Conservation (phyloP, 2,797 vertebrate species). For the Oreochromis grahami region DNA sequence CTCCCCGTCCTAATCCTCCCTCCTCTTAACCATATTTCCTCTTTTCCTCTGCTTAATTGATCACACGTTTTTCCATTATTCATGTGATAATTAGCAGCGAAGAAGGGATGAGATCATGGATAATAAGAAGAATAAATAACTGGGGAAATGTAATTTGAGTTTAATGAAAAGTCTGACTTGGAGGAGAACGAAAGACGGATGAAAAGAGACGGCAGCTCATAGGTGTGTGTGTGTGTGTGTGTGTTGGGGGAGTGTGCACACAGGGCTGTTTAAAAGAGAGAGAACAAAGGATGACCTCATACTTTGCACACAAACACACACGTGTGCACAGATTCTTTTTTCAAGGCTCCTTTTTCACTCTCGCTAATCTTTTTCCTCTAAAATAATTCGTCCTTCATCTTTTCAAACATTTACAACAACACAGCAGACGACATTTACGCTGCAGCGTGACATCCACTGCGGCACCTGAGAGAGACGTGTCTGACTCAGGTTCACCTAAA, state of each 20-base stretch:
- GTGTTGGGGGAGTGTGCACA: not conserved
- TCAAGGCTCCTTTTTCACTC: not conserved
- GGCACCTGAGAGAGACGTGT: not conserved
- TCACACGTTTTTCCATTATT: slow-evolving; percentile 72
- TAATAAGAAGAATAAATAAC: slow-evolving; percentile 78
- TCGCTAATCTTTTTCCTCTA: not conserved
- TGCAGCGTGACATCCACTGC: not conserved
- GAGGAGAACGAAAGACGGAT: slow-evolving; percentile 38
- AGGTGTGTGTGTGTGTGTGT: not conserved
- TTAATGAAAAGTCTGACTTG: slow-evolving; percentile 70
- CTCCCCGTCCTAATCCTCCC: slow-evolving; percentile 10
- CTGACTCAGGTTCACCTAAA: not conserved
- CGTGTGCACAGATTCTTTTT: not conserved
- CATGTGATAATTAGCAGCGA: slow-evolving; percentile 77
- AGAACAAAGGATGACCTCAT: slow-evolving; percentile 61
- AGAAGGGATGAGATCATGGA: slow-evolving; percentile 66
- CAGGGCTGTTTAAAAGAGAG: slow-evolving; percentile 12
- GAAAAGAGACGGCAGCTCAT: slow-evolving; percentile 22
- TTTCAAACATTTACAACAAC: not conserved
- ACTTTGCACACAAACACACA: not conserved
- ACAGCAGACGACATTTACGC: not conserved
- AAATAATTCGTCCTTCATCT: slow-evolving; percentile 4
- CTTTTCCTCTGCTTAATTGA: slow-evolving; percentile 49
- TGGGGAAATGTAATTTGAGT: slow-evolving; percentile 70
- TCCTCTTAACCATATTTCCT: slow-evolving; percentile 44